phyloP scores from a whole-genome alignment of 92 coral and sea anemone genomes.

The Epizoanthus fatuus region DNA sequence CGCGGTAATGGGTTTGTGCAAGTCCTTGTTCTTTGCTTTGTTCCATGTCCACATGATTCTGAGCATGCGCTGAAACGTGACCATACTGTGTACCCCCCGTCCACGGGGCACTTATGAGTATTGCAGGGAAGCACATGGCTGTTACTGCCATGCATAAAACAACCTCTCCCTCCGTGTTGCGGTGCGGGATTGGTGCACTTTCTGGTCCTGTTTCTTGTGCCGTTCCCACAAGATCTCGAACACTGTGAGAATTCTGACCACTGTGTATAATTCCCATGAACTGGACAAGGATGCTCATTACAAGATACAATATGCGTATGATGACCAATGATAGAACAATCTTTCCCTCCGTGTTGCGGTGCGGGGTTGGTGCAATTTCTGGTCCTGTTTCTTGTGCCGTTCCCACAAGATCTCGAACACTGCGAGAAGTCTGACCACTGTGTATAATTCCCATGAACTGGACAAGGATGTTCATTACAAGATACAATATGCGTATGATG shows the following conservation, averaged over 20 bases:
- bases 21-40: conserved; percentile 64
- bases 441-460: conserved; percentile 56
- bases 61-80: conserved; percentile 70
- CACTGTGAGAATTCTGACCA: conserved; percentile 84
- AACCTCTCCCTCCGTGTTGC: conserved; percentile 74
- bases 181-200: conserved; percentile 84
- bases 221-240: conserved; percentile 83
- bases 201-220: conserved; percentile 70
- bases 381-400: conserved; percentile 26
- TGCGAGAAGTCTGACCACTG: conserved; percentile 51
- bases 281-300: conserved; percentile 76
- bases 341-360: conserved; percentile 52
- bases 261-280: conserved; percentile 76
- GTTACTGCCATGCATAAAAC: conserved; percentile 74
- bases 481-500: neutral
- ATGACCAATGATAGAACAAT: conserved; percentile 73
- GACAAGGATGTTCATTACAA: conserved; percentile 43
- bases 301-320: conserved; percentile 61
- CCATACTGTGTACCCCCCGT: conserved; percentile 87
- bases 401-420: conserved; percentile 53
- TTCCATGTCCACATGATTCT: conserved; percentile 84
- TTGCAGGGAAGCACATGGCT: conserved; percentile 61
- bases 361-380: conserved; percentile 47
- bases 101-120: conserved; percentile 77
- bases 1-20: conserved; percentile 86